Percentiles rank a stretch among this genome's conserved stretches.
Evolutionary conservation across 2,797 vertebrate genomes (phyloP).

Genomic region (Tamandua tetradactyla): DNA sequence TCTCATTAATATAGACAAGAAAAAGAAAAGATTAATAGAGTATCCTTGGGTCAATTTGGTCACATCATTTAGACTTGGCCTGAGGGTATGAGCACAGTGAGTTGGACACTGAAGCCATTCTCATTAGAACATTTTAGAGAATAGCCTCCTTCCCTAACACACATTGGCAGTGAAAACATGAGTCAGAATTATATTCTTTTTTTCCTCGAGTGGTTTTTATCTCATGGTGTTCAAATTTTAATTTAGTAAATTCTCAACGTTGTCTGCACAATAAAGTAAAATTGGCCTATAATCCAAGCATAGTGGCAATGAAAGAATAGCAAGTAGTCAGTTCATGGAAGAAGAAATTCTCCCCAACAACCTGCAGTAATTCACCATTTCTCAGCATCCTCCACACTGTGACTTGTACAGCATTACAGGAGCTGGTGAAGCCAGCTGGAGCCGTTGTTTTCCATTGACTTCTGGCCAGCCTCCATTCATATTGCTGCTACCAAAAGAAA

Average conservation of each 20-base stretch:
- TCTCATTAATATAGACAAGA: not conserved
- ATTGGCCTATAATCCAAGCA: not conserved
- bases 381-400: not conserved
- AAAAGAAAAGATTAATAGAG: not conserved
- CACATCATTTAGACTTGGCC: not conserved
- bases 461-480: not conserved
- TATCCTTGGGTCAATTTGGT: not conserved
- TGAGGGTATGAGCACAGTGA: not conserved
- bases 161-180: not conserved
- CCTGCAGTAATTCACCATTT: not conserved
- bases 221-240: not conserved
- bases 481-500: not conserved
- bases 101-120: not conserved
- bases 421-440: not conserved
- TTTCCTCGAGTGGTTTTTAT: not conserved
- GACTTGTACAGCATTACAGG: not conserved
- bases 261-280: not conserved
- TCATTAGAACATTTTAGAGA: not conserved
- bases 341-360: not conserved
- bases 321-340: not conserved
- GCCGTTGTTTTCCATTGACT: conserved; percentile 26
- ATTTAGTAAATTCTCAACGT: not conserved
- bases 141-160: not conserved
- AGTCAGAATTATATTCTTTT: not conserved
- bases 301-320: not conserved